Evolutionary conservation across 2,888 invertebrate genomes (phyloP).

Genomic region (Phlogophora meticulosa): DNA sequence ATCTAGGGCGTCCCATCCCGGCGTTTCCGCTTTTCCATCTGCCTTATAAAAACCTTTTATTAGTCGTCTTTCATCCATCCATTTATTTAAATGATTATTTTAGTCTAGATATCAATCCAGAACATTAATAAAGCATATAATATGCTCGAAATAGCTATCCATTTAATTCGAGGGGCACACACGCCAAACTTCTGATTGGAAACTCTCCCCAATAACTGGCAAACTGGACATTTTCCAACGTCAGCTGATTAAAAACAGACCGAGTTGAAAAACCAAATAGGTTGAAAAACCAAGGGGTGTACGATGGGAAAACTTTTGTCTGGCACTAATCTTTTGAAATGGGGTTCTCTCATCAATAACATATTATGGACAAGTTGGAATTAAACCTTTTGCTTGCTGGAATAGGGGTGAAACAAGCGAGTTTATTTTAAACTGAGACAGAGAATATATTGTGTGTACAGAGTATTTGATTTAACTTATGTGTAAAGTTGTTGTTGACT

Average conservation of each 20-base stretch:
- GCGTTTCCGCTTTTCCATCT: no score
- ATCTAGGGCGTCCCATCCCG: no score
- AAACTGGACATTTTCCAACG: constrained; percentile 79
- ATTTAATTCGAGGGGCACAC: constrained; percentile 40
- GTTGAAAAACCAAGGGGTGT: constrained; percentile 53
- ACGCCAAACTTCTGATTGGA: constrained; percentile 64
- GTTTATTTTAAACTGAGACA: background rate
- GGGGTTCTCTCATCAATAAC: constrained; percentile 48
- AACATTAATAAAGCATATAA: constrained; percentile 33
- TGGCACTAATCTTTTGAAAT: constrained; percentile 53
- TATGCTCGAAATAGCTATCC: constrained; percentile 45
- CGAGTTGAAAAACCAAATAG: constrained; percentile 63
- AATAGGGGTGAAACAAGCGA: background rate
- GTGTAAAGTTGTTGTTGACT: no score
- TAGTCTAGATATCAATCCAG: constrained; percentile 12
- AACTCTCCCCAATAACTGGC: constrained; percentile 70
- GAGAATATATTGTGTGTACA: background rate
- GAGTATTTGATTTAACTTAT: no score
- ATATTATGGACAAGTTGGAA: constrained; percentile 38
- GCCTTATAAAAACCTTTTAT: no score
- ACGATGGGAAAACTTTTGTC: constrained; percentile 58
- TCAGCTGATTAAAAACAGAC: constrained; percentile 81
- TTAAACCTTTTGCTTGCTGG: constrained; percentile 1
- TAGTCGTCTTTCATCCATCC: no score
- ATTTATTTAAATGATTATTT: background rate